phyloP scores from a whole-genome alignment of 2,113 vertebrate genomes.

The Merops nubicus region DNA sequence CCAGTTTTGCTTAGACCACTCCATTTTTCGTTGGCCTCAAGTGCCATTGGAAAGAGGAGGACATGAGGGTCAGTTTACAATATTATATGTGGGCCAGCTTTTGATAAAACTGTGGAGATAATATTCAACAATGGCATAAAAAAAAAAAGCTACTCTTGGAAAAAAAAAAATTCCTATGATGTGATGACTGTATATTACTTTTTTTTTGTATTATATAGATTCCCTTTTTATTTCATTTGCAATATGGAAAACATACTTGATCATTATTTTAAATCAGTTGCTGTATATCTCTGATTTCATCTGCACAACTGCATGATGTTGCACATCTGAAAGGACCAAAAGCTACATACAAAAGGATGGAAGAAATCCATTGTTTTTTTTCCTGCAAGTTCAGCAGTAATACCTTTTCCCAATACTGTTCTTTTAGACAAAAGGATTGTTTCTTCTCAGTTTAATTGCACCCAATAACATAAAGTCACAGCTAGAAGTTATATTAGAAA shows the following conservation, averaged over 20 bases:
- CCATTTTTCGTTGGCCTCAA: background rate
- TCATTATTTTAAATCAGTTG: background rate
- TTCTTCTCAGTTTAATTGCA: background rate
- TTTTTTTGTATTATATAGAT: background rate
- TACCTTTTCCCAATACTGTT: background rate
- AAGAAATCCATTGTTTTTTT: fast-evolving
- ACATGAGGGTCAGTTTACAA: background rate
- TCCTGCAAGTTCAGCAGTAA: background rate
- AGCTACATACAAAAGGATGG: background rate
- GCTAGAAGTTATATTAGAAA: background rate
- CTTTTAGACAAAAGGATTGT: background rate
- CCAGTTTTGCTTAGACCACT: background rate
- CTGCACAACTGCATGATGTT: background rate
- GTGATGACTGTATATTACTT: background rate
- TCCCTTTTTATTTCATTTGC: background rate
- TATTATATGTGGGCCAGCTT: background rate
- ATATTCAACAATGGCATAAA: background rate
- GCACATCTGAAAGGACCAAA: background rate
- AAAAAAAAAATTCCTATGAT: background rate
- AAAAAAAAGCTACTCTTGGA: background rate
- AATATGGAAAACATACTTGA: background rate
- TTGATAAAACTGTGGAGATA: background rate
- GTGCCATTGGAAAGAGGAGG: background rate
- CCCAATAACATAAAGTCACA: background rate
- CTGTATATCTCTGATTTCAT: background rate